Percentiles rank a stretch among this genome's conserved stretches.
Conservation (phyloP, 1,140 invertebrate genomes). For the Calycopis cecrops region DNA sequence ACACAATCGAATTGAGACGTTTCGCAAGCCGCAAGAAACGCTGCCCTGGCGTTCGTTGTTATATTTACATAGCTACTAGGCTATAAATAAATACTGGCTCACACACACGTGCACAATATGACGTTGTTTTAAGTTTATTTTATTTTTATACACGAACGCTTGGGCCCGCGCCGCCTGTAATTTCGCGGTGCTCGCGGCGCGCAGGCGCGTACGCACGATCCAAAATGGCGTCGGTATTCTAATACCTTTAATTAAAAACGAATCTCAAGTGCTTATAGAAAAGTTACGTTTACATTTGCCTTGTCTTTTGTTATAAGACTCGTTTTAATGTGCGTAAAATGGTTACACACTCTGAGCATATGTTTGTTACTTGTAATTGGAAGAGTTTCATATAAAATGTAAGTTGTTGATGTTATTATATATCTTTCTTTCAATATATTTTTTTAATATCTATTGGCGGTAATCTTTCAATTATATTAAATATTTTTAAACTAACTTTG, state of each 20-base stretch:
- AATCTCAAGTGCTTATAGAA: too few species aligned
- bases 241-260: conserved; percentile 6
- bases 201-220: conserved; percentile 63
- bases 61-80: conserved; percentile 71
- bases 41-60: conserved; percentile 48
- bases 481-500: too few species aligned
- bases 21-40: conserved; percentile 63
- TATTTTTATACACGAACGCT: conserved; percentile 69
- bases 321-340: not conserved
- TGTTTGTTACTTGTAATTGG: not conserved
- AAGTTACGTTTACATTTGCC: too few species aligned
- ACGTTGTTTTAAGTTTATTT: conserved; percentile 74
- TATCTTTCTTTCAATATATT: not conserved
- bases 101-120: conserved; percentile 70
- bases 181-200: conserved; percentile 68
- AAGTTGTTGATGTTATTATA: not conserved
- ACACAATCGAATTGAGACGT: conserved; percentile 60
- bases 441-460: not conserved
- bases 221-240: conserved; percentile 53
- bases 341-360: not conserved
- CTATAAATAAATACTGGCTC: conserved; percentile 74
- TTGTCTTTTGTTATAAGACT: too few species aligned
- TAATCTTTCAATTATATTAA: too few species aligned
- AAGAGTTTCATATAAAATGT: conserved; percentile 5
- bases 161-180: conserved; percentile 61